A percentile compares a stretch with the other conserved stretches of the same genome.
Conservation (phyloP, 2,113 vertebrate species). For the Patagioenas fasciata region DNA sequence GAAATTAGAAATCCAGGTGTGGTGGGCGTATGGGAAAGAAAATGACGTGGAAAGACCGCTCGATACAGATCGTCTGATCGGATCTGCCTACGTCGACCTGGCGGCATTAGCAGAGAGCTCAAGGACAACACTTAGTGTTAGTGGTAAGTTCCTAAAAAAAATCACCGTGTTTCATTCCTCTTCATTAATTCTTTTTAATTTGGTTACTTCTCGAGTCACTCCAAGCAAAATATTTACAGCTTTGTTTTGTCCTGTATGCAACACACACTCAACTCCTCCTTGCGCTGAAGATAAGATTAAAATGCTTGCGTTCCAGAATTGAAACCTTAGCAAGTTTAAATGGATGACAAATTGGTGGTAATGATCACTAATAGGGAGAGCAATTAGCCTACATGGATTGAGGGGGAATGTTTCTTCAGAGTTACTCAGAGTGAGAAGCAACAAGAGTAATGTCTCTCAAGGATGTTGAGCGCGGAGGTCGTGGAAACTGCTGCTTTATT, state of each 20-base stretch:
- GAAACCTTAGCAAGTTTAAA: neutral
- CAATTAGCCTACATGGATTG: neutral
- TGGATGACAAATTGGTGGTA: neutral
- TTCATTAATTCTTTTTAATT: neutral
- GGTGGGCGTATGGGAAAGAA: constrained; percentile 87
- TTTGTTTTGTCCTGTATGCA: neutral
- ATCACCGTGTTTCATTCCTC: neutral
- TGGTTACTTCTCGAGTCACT: neutral
- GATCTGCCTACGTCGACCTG: constrained; percentile 89
- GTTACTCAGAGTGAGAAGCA: neutral
- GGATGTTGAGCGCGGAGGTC: neutral
- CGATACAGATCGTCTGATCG: constrained; percentile 88
- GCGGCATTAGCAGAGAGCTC: constrained; percentile 73
- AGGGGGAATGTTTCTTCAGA: neutral
- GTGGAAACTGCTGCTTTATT: neutral
- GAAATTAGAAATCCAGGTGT: constrained; percentile 90
- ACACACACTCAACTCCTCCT: neutral
- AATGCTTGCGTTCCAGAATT: neutral
- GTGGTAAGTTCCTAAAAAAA: constrained; percentile 77
- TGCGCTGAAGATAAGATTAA: neutral
- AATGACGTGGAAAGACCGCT: constrained; percentile 78
- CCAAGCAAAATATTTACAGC: neutral
- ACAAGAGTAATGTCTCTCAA: neutral
- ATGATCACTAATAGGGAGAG: neutral
- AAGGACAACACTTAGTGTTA: constrained; percentile 76